Conservation (phyloP, 2,797 vertebrate species). For the Cetoscarus ocellatus region DNA sequence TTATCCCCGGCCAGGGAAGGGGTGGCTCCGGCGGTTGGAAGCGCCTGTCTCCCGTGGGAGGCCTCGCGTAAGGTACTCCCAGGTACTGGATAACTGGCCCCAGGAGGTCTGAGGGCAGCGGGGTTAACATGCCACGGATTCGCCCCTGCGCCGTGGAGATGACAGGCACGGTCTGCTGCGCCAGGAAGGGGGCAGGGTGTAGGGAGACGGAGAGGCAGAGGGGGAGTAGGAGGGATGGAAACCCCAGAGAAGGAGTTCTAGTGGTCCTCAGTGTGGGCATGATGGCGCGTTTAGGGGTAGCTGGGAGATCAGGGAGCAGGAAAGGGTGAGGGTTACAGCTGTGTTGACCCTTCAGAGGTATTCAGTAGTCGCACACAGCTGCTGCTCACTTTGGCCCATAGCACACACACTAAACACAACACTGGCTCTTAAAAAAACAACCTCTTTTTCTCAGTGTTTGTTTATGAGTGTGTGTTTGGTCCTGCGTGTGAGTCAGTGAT, state of each 20-base stretch:
- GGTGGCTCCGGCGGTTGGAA: constrained; percentile 95
- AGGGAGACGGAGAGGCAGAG: constrained; percentile 57
- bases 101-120: constrained; percentile 93
- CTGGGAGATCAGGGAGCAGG: constrained; percentile 23
- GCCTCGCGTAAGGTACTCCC: constrained; percentile 94
- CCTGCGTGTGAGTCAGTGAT: constrained; percentile 65
- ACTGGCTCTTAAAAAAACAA: constrained; percentile 51
- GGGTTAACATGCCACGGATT: constrained; percentile 92
- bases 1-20: constrained; percentile 91
- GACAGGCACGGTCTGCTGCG: constrained; percentile 82
- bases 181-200: constrained; percentile 46
- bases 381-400: constrained; percentile 72
- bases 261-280: constrained; percentile 63
- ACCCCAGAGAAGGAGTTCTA: constrained; percentile 29
- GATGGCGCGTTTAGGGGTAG: constrained; percentile 24
- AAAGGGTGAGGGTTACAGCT: constrained; percentile 31
- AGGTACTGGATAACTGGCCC: constrained; percentile 96
- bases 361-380: constrained; percentile 63
- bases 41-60: constrained; percentile 92
- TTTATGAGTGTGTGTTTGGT: constrained; percentile 31
- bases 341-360: constrained; percentile 66
- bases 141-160: constrained; percentile 94
- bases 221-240: constrained; percentile 48
- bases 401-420: constrained; percentile 56
- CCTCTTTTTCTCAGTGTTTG: constrained; percentile 46